These are phyloP conservation scores for Cepaea hortensis DNA, from an alignment of 2,888 invertebrate genomes.

Conservation along the genomic window DNA sequence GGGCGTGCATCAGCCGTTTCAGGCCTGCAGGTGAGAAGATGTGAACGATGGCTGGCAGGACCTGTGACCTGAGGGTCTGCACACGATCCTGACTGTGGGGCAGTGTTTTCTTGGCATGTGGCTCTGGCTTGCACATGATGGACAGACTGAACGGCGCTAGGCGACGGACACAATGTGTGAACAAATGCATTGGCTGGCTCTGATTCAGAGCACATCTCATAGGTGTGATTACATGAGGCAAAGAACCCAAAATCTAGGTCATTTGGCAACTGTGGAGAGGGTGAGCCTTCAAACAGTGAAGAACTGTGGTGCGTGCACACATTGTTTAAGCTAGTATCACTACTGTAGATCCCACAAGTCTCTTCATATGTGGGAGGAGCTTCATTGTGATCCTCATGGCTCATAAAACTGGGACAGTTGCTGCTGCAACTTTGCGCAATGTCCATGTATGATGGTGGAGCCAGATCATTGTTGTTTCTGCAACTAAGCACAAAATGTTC, in stretches of 20 bases:
- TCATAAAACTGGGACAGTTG: conserved; percentile 44
- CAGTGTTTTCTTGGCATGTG: not conserved
- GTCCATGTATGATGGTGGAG: conserved; percentile 59
- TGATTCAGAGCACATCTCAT: not conserved
- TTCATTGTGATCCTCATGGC: conserved; percentile 52
- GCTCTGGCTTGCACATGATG: not conserved
- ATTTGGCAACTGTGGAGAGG: not conserved
- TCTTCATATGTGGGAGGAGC: conserved; percentile 58
- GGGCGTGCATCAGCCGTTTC: not conserved
- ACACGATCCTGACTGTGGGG: not conserved
- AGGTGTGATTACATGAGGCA: not conserved
- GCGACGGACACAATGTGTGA: conserved; percentile 20
- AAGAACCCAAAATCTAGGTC: not conserved
- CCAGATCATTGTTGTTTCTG: conserved; percentile 52
- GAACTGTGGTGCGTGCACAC: not conserved
- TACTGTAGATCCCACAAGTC: conserved; percentile 47
- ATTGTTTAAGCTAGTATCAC: conserved; percentile 36
- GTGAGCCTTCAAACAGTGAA: conserved; percentile 11
- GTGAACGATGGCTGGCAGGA: not conserved
- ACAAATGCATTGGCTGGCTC: not conserved
- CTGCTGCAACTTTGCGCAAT: conserved; percentile 53
- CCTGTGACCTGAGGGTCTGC: not conserved
- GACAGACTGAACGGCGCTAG: not conserved
- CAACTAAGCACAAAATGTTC: conserved; percentile 11
- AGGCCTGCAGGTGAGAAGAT: not conserved